A percentile compares a stretch with the other conserved stretches of the same genome.
Evolutionary conservation across 2,888 invertebrate species (phyloP).

Genomic region (Parnassius apollo): DNA sequence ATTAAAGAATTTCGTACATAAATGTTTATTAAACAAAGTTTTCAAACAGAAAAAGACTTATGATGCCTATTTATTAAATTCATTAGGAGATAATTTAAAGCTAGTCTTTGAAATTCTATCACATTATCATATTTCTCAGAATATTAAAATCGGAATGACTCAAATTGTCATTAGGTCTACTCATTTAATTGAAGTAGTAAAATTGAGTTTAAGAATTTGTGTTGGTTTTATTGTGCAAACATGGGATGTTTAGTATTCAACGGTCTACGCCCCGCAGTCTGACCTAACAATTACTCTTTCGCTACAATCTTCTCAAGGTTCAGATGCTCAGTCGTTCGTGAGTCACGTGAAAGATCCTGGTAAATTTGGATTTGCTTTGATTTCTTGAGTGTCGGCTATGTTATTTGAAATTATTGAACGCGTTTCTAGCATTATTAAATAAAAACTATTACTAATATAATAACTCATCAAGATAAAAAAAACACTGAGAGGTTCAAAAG

Average conservation of each 20-base stretch:
- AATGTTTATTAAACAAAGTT: too few species aligned
- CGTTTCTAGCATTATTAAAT: too few species aligned
- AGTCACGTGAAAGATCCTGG: conserved; percentile 48
- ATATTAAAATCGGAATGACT: conserved; percentile 9
- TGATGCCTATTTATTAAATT: too few species aligned
- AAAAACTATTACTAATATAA: too few species aligned
- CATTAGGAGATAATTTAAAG: too few species aligned
- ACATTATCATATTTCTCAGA: conserved; percentile 9
- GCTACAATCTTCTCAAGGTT: conserved; percentile 63
- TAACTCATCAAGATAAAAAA: too few species aligned
- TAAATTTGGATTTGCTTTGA: conserved; percentile 7
- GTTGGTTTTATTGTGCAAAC: conserved; percentile 16
- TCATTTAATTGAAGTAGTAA: conserved; percentile 18
- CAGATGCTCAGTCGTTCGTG: conserved; percentile 61
- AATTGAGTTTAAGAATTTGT: conserved; percentile 3
- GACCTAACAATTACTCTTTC: conserved; percentile 50
- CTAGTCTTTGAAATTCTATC: conserved; percentile 1
- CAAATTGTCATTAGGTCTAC: conserved; percentile 15
- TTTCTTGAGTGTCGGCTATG: conserved; percentile 3
- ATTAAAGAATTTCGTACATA: too few species aligned
- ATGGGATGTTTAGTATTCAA: conserved; percentile 34
- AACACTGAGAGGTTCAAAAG: too few species aligned
- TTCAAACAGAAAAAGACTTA: too few species aligned
- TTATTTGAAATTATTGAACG: neutral
- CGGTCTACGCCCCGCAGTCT: conserved; percentile 46